These are phyloP conservation scores for Luscinia luscinia DNA, from an alignment of 2,797 vertebrate genomes.

Conservation along the genomic window DNA sequence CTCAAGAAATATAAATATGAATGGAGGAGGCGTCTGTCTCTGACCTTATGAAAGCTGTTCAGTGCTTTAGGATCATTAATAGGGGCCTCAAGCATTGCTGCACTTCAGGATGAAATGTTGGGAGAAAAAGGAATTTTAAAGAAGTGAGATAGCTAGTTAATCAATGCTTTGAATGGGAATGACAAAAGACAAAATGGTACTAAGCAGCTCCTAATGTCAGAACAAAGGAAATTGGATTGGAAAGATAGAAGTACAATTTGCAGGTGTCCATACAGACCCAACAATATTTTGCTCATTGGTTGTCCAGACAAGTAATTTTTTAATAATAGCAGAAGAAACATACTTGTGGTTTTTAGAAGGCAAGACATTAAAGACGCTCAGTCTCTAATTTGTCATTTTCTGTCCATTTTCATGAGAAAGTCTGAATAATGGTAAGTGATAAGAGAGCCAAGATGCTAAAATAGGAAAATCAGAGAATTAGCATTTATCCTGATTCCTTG, in stretches of 20 bases:
- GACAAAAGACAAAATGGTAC: background rate
- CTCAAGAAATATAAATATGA: background rate
- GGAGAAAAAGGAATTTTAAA: background rate
- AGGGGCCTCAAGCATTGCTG: background rate
- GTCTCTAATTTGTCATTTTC: conserved; percentile 46
- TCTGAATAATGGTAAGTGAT: conserved; percentile 5
- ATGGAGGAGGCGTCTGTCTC: background rate
- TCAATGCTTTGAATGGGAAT: background rate
- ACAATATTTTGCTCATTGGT: background rate
- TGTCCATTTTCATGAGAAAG: conserved; percentile 33
- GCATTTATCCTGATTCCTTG: conserved; percentile 45
- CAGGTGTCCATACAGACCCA: background rate
- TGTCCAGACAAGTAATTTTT: background rate
- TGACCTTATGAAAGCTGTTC: background rate
- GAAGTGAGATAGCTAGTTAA: background rate
- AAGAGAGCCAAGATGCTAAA: conserved; percentile 43
- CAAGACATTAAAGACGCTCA: background rate
- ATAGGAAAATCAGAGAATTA: conserved; percentile 63
- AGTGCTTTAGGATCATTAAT: background rate
- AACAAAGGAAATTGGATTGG: background rate
- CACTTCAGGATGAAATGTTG: background rate
- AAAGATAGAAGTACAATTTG: background rate
- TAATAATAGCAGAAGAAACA: background rate
- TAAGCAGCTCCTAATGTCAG: background rate
- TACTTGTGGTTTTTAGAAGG: background rate